Conservation (phyloP, 2,888 invertebrate genomes). For the Drosophila bunnanda region DNA sequence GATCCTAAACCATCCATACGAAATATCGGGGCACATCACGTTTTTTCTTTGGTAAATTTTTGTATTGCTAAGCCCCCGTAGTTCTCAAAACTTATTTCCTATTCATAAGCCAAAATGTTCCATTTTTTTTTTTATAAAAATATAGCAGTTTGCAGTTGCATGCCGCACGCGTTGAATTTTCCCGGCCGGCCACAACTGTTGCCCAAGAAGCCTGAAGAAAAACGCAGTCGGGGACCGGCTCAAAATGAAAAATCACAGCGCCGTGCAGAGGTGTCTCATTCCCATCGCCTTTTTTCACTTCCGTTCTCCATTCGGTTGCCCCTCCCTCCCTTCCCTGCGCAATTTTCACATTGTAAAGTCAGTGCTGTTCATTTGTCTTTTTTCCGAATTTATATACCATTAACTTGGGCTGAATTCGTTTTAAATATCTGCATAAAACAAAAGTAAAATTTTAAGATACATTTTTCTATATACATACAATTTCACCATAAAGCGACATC, state of each 20-base stretch:
- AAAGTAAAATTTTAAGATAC: too few relatives aligned
- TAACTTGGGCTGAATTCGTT: too few relatives aligned
- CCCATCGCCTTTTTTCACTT: constrained; percentile 45
- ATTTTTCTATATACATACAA: too few relatives aligned
- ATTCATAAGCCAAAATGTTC: constrained; percentile 59
- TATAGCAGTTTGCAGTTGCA: constrained; percentile 70
- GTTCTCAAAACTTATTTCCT: constrained; percentile 53
- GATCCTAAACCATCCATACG: neutral
- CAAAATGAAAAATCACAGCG: constrained; percentile 77
- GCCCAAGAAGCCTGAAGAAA: constrained; percentile 45
- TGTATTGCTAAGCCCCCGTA: constrained; percentile 1
- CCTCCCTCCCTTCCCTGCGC: neutral
- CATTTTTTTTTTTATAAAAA: constrained; percentile 60
- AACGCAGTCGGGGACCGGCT: constrained; percentile 37
- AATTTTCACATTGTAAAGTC: neutral
- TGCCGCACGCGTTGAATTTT: constrained; percentile 62
- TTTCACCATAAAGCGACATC: too few relatives aligned
- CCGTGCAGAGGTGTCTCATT: constrained; percentile 63
- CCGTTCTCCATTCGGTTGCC: constrained; percentile 27
- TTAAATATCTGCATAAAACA: too few relatives aligned
- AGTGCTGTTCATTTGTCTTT: neutral
- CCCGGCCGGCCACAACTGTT: constrained; percentile 64
- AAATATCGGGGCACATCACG: neutral
- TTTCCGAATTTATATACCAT: neutral
- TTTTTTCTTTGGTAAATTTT: neutral